Evolutionary conservation across 2,888 invertebrate species (phyloP).

Genomic region (Hipparchia semele): DNA sequence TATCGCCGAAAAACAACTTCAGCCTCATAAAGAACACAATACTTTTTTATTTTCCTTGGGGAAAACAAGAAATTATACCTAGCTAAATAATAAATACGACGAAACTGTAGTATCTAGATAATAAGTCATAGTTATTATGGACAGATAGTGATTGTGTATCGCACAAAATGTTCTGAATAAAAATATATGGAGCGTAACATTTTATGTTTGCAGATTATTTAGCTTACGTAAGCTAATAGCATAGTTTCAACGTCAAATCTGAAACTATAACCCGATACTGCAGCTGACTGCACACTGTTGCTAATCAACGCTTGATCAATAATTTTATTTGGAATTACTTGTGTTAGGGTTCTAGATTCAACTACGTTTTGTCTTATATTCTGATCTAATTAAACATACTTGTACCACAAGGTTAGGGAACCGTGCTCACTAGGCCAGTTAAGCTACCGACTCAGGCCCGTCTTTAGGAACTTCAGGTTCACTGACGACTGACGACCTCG

Average conservation of each 20-base stretch:
- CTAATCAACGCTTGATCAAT: conserved; percentile 43
- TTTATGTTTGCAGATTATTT: conserved; percentile 14
- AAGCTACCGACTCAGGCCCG: background rate
- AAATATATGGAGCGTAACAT: conserved; percentile 11
- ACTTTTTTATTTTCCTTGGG: conserved; percentile 8
- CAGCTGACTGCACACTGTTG: conserved; percentile 36
- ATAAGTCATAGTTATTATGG: conserved; percentile 6
- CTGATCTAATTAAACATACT: too few species aligned
- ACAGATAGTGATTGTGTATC: background rate
- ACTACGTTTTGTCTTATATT: too few species aligned
- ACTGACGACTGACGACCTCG: too few species aligned
- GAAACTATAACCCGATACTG: conserved; percentile 27
- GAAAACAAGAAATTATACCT: conserved; percentile 5
- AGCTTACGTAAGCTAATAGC: conserved; percentile 19
- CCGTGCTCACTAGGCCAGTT: too few species aligned
- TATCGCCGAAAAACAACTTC: conserved; percentile 13
- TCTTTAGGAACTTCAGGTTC: background rate
- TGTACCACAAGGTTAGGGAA: too few species aligned
- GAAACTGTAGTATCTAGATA: background rate
- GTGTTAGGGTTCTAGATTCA: conserved; percentile 19
- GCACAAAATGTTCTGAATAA: conserved; percentile 10
- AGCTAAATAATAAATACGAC: conserved; percentile 12
- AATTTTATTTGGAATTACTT: conserved; percentile 34
- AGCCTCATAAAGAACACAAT: conserved; percentile 13
- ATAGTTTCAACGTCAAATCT: conserved; percentile 19